Percentiles rank a stretch among this genome's conserved stretches.
phyloP scores from a whole-genome alignment of 2,797 vertebrate species.

The Simalia tracyae region DNA sequence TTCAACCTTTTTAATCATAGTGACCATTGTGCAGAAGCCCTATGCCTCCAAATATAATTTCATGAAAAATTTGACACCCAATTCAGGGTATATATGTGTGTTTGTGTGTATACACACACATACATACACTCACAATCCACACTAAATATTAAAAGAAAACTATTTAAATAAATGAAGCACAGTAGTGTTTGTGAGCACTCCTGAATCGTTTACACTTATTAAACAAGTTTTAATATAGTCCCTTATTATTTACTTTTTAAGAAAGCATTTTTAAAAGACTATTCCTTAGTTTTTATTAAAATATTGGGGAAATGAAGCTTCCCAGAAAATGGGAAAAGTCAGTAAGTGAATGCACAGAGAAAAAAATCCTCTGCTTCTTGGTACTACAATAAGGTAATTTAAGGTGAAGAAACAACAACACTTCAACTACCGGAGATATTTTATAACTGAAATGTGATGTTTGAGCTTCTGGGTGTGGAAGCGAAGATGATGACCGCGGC shows the following conservation, averaged over 20 bases:
- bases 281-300: conserved; percentile 18
- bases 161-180: conserved; percentile 6
- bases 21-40: background rate
- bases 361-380: background rate
- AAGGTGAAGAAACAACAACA: background rate
- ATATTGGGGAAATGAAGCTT: conserved; percentile 3
- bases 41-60: background rate
- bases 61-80: background rate
- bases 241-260: background rate
- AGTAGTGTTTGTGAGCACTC: background rate
- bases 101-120: background rate
- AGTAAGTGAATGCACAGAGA: fast-evolving
- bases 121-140: background rate
- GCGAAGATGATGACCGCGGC: background rate
- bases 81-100: background rate
- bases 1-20: background rate
- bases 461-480: background rate
- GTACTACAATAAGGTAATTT: background rate
- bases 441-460: background rate
- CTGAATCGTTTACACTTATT: background rate
- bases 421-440: background rate
- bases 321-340: conserved; percentile 13
- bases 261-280: conserved; percentile 13
- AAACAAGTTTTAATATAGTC: conserved; percentile 20
- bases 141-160: conserved; percentile 33